A percentile compares a stretch with the other conserved stretches of the same genome.
Evolutionary conservation across 2,113 vertebrate species (phyloP).

Genomic region (Saguinus midas): DNA sequence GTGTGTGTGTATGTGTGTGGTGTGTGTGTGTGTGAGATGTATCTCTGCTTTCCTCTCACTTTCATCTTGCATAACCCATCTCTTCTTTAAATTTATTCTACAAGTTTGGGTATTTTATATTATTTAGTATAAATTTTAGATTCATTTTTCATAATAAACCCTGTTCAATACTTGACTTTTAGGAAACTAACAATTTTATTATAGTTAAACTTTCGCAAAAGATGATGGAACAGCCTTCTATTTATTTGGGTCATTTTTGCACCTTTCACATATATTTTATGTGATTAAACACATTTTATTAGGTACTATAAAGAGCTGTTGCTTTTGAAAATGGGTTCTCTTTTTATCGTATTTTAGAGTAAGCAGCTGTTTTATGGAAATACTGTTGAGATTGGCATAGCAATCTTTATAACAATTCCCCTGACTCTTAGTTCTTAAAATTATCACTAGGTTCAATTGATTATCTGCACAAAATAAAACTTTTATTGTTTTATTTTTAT

Average conservation of each 20-base stretch:
- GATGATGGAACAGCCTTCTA: background rate
- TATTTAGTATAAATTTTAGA: background rate
- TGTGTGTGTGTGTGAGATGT: background rate
- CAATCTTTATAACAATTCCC: background rate
- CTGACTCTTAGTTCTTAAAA: background rate
- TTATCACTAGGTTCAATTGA: background rate
- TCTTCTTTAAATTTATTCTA: background rate
- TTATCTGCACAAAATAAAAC: background rate
- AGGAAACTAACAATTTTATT: background rate
- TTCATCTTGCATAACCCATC: background rate
- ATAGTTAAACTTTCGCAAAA: background rate
- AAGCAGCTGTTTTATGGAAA: background rate
- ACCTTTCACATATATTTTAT: background rate
- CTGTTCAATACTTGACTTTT: background rate
- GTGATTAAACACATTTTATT: background rate
- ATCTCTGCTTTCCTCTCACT: background rate
- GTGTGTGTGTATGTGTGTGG: too few relatives aligned
- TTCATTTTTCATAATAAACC: background rate
- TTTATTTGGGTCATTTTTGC: background rate
- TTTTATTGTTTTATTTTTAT: background rate
- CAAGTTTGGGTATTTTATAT: background rate
- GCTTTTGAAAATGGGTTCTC: background rate
- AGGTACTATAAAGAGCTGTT: background rate
- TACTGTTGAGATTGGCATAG: background rate
- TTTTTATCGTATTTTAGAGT: background rate